A percentile compares a stretch with the other conserved stretches of the same genome.
These are phyloP conservation scores for Galemys pyrenaicus DNA, from an alignment of 2,113 vertebrate genomes.

Conservation along the genomic window DNA sequence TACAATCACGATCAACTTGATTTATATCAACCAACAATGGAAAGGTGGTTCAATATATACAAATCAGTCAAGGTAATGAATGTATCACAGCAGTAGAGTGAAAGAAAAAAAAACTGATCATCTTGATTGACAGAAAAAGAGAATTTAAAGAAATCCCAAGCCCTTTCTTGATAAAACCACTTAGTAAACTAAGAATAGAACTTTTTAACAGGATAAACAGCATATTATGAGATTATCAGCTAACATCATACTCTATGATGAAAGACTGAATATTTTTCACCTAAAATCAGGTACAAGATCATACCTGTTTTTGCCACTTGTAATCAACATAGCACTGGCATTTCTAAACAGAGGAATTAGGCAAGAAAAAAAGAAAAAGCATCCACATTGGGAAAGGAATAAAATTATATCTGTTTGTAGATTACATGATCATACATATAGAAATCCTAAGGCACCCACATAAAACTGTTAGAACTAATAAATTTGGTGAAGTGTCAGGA, in stretches of 20 bases:
- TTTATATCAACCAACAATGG: neutral
- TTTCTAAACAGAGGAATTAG: neutral
- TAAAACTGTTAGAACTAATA: neutral
- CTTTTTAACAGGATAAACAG: neutral
- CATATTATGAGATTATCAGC: neutral
- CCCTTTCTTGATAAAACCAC: neutral
- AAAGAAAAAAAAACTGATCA: neutral
- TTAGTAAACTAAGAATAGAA: neutral
- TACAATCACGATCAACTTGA: neutral
- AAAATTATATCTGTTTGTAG: neutral
- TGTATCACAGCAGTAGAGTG: neutral
- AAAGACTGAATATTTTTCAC: neutral
- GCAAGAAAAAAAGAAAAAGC: neutral
- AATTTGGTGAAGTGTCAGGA: neutral
- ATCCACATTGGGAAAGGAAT: neutral
- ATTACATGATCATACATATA: neutral
- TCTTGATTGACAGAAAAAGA: neutral
- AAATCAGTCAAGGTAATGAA: neutral
- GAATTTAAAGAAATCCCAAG: neutral
- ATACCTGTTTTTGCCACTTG: neutral
- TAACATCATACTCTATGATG: neutral
- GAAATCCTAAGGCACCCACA: neutral
- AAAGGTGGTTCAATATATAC: neutral
- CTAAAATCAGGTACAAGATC: neutral
- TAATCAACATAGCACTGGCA: neutral